Base-by-base conservation (phyloP, 2,888 invertebrate genomes). In the Stenoptilia bipunctidactyla region DNA sequence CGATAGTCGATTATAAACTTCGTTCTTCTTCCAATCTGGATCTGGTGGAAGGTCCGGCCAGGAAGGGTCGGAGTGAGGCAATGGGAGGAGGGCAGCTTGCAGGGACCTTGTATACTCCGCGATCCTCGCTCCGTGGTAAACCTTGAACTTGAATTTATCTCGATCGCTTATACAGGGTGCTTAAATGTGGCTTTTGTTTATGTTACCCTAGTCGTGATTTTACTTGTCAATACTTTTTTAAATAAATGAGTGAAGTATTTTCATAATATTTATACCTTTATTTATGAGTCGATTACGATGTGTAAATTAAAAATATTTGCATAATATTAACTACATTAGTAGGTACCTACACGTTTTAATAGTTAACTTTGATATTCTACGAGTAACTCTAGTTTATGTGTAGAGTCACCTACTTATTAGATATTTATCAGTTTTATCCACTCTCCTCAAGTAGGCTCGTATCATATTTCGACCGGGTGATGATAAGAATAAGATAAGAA, bases 91-190 rank as follows among this genome's bases (percentile, higher is more conserved):
- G 57, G 65, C 68, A 61, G 60, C 61, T 57, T 56, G 47, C 30
- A 63, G 49, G 68, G 69, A 69, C 67, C 66, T 71, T 77, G 39
- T 74, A 75, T 79, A 76, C 71, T 58, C n/a, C 25, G 25, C 5
- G 25, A 25, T 25, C 25, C n/a, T n/a, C n/a, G 25, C 5, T 9
- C 9, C 25, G 30, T n/a, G 30, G 3, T 30, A 12, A 30, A 12
- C 30, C 30, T 77, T 82, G 75, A 82, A 79, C 83, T 77, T 79
- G 79, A 76, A 76, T 77, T 79, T 80, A 80, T 82, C 82, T 80
- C 76, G 68, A 73, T 73, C 63, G 58, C 48, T 43, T 61, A 51
- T 61, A 82, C 68, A 75, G 74, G 56, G 1, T 74, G 83, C 42
- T 58, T 45, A 25, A 30, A n/a, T 30, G 30, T 12, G 30, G 30